Evolutionary conservation across 2,113 vertebrate genomes (phyloP), one percentile per base, ranked within the genome.

Genomic region (Ibidorhyncha struthersii): DNA sequence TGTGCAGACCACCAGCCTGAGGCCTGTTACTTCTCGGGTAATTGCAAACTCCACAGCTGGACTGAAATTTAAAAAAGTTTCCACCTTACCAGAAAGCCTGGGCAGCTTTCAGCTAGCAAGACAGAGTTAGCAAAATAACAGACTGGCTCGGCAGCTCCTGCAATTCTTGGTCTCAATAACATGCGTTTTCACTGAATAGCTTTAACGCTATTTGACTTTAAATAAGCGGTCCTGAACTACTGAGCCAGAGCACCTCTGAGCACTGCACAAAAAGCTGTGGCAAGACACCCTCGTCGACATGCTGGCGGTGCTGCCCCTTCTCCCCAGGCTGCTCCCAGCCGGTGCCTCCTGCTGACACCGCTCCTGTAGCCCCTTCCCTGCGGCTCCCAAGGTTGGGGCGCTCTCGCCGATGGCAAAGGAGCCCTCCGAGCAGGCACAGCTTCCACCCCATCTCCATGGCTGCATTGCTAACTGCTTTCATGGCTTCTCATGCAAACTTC

Each of bases 221-320:
- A 85, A 3, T 4, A 65, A 77, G 53, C 14, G 32, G 67, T 27
- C 27, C 50, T 20, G 45, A 82, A 30, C 36, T n/a, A 16, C 23
- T 10, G 43, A 69, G 38, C 80, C 19, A 30, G 29, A 83, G 63
- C 40, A 27, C 22, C 16, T 10, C 41, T 30, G 27, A 47, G 40
- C 73, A 43, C 5, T 8, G 50, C 23, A 78, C 73, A 41, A 63
- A n/a, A 36, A 65, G 69, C 25, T 32, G 34, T 40, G 61, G 26
- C 58, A 49, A 30, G 58, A 43, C 52, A 41, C 30, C n/a, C 6
- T 5, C 34, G 34, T 30, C 0, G 1, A 29, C 9, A 4, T 2
- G 6, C 22, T 9, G 10, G 6, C 27, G 16, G 25, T 50, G 32
- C 38, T 70, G 43, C 72, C 34, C 8, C 18, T 16, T 18, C 41